A percentile compares a stretch with the other conserved stretches of the same genome.
These are phyloP conservation scores for Pomatorhinus ruficollis DNA, from an alignment of 2,113 vertebrate species.

Conservation along the genomic window DNA sequence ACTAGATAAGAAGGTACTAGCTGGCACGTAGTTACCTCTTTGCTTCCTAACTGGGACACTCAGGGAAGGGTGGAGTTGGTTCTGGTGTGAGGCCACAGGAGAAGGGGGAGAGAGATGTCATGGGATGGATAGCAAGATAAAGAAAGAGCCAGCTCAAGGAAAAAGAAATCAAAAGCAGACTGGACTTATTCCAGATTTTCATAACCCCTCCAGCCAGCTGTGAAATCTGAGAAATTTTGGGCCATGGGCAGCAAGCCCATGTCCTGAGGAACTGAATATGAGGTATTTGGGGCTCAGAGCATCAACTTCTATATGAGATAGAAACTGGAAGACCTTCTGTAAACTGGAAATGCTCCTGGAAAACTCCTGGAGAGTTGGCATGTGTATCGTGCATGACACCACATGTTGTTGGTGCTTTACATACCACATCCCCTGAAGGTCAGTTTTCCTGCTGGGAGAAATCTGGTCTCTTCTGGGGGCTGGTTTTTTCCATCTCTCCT, in stretches of 20 bases:
- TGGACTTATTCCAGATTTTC: background rate
- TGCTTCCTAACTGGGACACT: slow-evolving; percentile 23
- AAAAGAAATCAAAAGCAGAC: background rate
- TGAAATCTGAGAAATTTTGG: background rate
- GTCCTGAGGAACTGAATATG: background rate
- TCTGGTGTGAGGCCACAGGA: background rate
- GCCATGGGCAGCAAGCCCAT: background rate
- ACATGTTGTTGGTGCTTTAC: background rate
- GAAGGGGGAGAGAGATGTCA: background rate
- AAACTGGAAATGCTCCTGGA: background rate
- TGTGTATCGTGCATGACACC: accelerated
- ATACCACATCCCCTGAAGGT: accelerated
- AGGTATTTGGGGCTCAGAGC: background rate
- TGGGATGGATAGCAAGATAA: background rate
- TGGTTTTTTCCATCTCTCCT: background rate
- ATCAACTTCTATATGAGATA: background rate
- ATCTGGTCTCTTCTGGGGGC: background rate
- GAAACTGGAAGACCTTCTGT: background rate
- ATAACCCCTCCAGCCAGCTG: background rate
- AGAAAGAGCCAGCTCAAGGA: background rate
- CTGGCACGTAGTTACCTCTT: slow-evolving; percentile 66
- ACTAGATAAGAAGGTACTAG: slow-evolving; percentile 69
- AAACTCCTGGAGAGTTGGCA: background rate
- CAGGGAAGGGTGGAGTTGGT: background rate
- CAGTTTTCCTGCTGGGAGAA: background rate